Evolutionary conservation across 2,888 invertebrate species (phyloP).

Genomic region (Conops quadrifasciatus): DNA sequence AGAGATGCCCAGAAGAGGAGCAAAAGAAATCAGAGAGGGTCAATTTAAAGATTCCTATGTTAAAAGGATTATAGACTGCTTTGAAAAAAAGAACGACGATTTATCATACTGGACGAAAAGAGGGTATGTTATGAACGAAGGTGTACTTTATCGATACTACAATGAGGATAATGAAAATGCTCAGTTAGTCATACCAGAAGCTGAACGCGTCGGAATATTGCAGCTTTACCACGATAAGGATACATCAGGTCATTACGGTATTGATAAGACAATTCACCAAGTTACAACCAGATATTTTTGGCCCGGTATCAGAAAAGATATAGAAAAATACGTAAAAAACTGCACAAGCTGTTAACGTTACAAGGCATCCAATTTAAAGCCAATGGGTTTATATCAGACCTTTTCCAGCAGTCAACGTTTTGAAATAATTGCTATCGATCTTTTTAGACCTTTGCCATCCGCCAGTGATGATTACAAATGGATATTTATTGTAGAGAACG

Average conservation of each 20-base stretch:
- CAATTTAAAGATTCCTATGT: too few species aligned
- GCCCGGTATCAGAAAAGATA: slow-evolving; percentile 40
- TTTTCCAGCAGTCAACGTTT: slow-evolving; percentile 41
- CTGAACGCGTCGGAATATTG: slow-evolving; percentile 31
- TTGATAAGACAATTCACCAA: slow-evolving; percentile 39
- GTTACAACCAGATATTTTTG: slow-evolving; percentile 41
- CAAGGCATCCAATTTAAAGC: slow-evolving; percentile 42
- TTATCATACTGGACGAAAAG: too few species aligned
- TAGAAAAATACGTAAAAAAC: slow-evolving; percentile 30
- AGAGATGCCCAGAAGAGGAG: slow-evolving; percentile 24
- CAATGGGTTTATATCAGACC: slow-evolving; percentile 41
- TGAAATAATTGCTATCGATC: slow-evolving; percentile 42
- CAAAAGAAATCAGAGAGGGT: slow-evolving; percentile 27
- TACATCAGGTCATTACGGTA: slow-evolving; percentile 43
- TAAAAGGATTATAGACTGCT: too few species aligned
- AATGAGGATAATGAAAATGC: slow-evolving; percentile 36
- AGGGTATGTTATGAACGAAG: too few species aligned
- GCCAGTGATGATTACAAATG: slow-evolving; percentile 43
- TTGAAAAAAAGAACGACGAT: too few species aligned
- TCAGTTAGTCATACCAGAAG: slow-evolving; percentile 33
- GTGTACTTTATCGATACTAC: too few species aligned
- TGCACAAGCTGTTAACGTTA: slow-evolving; percentile 42
- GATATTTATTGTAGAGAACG: slow-evolving; percentile 50
- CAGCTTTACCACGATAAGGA: slow-evolving; percentile 40
- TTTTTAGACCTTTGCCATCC: slow-evolving; percentile 43